These are phyloP conservation scores for Busseola fusca DNA, from an alignment of 2,888 invertebrate genomes.

Conservation along the genomic window DNA sequence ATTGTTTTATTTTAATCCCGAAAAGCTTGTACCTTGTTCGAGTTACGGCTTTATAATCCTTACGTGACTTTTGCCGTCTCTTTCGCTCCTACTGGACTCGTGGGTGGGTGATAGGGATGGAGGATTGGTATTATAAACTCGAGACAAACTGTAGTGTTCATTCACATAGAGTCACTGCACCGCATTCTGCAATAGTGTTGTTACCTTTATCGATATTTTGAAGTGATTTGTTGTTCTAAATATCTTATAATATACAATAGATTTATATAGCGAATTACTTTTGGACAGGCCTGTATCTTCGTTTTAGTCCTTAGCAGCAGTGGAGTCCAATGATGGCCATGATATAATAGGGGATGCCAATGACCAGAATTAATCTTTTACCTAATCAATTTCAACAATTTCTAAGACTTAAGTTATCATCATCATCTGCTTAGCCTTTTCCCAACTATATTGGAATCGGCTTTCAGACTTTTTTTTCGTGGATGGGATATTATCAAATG, in stretches of 20 bases:
- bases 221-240: conserved; percentile 9
- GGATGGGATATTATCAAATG: no score
- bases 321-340: no score
- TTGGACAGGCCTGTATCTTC: no score
- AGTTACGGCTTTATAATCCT: conserved; percentile 83
- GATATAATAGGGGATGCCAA: no score
- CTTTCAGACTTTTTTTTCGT: no score
- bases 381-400: no score
- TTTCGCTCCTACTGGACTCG: conserved; percentile 52
- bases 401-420: no score
- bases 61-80: conserved; percentile 69
- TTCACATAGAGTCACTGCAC: conserved; percentile 84
- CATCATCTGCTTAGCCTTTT: no score
- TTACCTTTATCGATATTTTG: conserved; percentile 59
- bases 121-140: conserved; percentile 64
- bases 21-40: conserved; percentile 68
- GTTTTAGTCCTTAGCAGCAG: no score
- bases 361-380: no score
- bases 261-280: no score
- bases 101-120: conserved; percentile 60
- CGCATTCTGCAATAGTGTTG: conserved; percentile 84
- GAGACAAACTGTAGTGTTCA: conserved; percentile 80
- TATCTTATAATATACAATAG: not conserved
- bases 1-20: conserved; percentile 69
- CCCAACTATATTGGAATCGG: no score